A percentile compares a stretch with the other conserved stretches of the same genome.
Conservation (phyloP, 53 echinoderm and acorn worm species). For the Pentamera pediparva region DNA sequence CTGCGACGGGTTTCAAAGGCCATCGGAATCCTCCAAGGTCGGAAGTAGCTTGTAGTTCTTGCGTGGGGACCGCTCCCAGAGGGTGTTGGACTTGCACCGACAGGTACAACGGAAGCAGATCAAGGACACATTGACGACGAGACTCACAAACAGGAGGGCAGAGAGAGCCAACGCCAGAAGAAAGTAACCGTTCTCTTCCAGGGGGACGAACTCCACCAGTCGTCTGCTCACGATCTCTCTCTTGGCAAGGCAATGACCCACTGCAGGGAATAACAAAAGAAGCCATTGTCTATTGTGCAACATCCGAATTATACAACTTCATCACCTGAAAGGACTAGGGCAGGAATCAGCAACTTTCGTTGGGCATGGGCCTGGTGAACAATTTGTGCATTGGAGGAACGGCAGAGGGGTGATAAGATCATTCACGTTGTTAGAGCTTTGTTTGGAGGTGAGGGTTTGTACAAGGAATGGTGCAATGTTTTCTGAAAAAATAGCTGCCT, state of each 20-base stretch:
- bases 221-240: constrained; percentile 27
- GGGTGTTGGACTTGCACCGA: constrained; percentile 34
- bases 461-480: no score
- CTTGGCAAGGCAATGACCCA: constrained; percentile 74
- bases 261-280: constrained; percentile 30
- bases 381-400: no score
- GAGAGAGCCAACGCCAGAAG: constrained; percentile 26
- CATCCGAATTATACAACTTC: no score
- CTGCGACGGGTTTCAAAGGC: no score
- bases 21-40: constrained; percentile 5
- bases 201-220: constrained; percentile 40
- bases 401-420: no score
- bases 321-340: no score
- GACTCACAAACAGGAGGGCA: constrained; percentile 44
- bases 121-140: constrained; percentile 73
- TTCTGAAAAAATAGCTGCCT: no score
- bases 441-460: no score
- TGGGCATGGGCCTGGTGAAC: no score
- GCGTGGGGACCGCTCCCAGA: not conserved
- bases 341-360: no score
- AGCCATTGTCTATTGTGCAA: not conserved
- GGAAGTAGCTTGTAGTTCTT: not conserved
- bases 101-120: constrained; percentile 76
- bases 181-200: constrained; percentile 52
- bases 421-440: no score